phyloP scores from a whole-genome alignment of 2,797 vertebrate genomes.

The Spinus olivaceus region DNA sequence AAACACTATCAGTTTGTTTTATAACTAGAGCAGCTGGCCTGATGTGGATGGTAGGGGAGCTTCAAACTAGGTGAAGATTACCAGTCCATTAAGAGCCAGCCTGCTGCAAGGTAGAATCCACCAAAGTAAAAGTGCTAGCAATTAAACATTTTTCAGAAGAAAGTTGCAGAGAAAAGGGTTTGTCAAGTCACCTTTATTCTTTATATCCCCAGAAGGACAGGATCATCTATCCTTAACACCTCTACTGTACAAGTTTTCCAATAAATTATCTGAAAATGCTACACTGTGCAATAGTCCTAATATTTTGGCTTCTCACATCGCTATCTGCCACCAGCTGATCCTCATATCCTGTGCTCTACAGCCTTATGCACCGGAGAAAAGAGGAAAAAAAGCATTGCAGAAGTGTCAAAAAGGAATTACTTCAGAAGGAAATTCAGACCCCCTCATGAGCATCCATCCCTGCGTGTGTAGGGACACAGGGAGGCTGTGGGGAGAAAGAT shows the following conservation, averaged over 20 bases:
- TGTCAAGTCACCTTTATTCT: not conserved
- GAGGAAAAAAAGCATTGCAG: not conserved
- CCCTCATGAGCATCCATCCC: not conserved
- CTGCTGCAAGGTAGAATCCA: not conserved
- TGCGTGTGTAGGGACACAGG: not conserved
- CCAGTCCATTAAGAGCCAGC: not conserved
- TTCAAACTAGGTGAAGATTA: not conserved
- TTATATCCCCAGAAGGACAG: not conserved
- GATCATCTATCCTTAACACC: not conserved
- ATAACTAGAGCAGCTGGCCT: not conserved
- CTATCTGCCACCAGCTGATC: constrained; percentile 40
- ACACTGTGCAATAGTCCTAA: not conserved
- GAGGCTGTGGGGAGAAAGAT: not conserved
- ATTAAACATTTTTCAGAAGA: constrained; percentile 6
- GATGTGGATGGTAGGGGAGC: not conserved
- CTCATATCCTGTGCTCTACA: constrained; percentile 30
- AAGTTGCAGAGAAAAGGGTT: not conserved
- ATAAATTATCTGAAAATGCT: constrained; percentile 51
- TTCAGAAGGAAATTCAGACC: not conserved
- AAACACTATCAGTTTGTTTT: not conserved
- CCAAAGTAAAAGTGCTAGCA: constrained; percentile 37
- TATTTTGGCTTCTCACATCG: not conserved
- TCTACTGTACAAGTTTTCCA: not conserved
- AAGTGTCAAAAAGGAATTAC: not conserved
- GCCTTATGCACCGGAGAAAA: not conserved